Evolutionary conservation across 92 coral and sea anemone genomes (phyloP), one percentile per base, ranked within the genome.

Genomic region (Heliopora coerulea): DNA sequence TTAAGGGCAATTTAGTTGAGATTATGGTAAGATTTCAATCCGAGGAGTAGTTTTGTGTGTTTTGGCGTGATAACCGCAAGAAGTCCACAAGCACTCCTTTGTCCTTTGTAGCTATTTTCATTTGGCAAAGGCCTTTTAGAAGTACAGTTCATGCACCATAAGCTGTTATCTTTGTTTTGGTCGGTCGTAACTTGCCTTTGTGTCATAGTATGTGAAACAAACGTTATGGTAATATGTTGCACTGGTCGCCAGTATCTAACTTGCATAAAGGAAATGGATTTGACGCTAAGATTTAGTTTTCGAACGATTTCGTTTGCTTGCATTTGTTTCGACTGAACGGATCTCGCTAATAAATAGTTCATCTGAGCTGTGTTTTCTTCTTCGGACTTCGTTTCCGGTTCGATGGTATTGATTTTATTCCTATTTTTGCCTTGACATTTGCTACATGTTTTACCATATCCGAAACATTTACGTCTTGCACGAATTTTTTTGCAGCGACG

Each of bases 191-290:
- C 58, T 54, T 25, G 13, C 54, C 59, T 46, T 63, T 61, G n/a
- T 23, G 5, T 15, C 37, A 14, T 19, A 60, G 15, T 19, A n/a
- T 41, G 9, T 48, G 52, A 32, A 9, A 74, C 21, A 34, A 37
- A 10, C 37, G 34, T 40, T 73, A 31, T 15, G 74, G 75, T n/a
- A 81, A 13, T 32, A 81, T 77, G 33, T 81, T 74, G 31, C 85
- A 81, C 40, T 74, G 85, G 0, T 74, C 85, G 26, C 75, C 81
- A 13, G 85, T 74, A 80, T 81, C 85, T 18, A 74, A 3, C 54
- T 81, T 81, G 75, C n/a, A n/a, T n/a, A n/a, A 81, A 62, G n/a
- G 42, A 13, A 54, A 74, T 41, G n/a, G 54, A 15, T 56, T 74
- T 31, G 17, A 11, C 64, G 62, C 49, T 62, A 1, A 56, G 19